Evolutionary conservation across 2,888 invertebrate species (phyloP), one percentile per base, ranked within the genome.

Genomic region (Synanthedon vespiformis): DNA sequence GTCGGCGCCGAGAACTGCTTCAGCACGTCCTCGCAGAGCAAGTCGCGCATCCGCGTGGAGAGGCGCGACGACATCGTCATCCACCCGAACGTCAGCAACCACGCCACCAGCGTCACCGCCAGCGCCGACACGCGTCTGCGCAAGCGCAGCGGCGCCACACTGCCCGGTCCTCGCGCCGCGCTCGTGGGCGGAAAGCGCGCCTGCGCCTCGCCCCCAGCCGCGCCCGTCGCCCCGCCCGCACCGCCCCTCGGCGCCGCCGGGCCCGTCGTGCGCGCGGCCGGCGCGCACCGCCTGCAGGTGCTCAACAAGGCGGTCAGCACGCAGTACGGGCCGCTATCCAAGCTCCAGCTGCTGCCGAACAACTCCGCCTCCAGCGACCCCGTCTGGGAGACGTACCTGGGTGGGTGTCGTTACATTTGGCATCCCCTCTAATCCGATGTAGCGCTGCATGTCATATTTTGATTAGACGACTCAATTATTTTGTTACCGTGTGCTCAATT

Each of bases 1-100:
- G 88, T 89, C 13, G 77, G 81, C 14, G 58, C 80, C 1, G 89
- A 89, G 64, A 84, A 86, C 56, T 89, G 91, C 58, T 94, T 94
- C 77, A 92, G 94, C 56, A 93, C 92, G 16, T 93, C 93, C 0
- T 92, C 93, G 0, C 94, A 94, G 67, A 90, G 89, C 59, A 94
- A 93, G 77, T 95, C 94, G 61, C 91, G 93, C 51, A 95, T 96
- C 59, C 88, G 93, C 5, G 93, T 95, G 50, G 95, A 95, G 75
- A 92, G 90, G 60, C 90, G 90, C 53, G 92, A 92, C 68, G 92
- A 91, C 61, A 89, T 90, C 61, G 80, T 89, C 48, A 88, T 84
- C 51, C 88, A 89, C 27, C 91, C 91, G 40, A 88, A 88, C 61
- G 88, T 88, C 44, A 85, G 85, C 76, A 88, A 87, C 67, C 88